A percentile compares a stretch with the other conserved stretches of the same genome.
phyloP scores from a whole-genome alignment of 2,113 vertebrate genomes.

The Leucosticte australis region DNA sequence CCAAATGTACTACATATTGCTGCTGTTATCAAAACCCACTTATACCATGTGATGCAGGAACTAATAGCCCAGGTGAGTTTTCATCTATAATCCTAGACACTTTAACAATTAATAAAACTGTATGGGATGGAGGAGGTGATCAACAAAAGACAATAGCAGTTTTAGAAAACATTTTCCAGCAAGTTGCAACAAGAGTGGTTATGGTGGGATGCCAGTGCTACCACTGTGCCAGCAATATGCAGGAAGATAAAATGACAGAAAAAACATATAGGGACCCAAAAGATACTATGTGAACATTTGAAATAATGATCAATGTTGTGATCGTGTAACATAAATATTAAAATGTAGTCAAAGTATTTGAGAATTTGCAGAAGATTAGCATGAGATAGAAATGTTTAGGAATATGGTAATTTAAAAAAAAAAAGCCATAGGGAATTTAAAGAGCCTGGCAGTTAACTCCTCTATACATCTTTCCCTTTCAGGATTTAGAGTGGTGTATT shows the following conservation, averaged over 20 bases:
- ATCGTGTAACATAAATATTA: accelerated
- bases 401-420: neutral
- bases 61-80: neutral
- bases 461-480: neutral
- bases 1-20: neutral
- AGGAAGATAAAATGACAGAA: neutral
- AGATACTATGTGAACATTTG: neutral
- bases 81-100: neutral
- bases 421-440: neutral
- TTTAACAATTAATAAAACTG: neutral
- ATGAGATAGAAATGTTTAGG: neutral
- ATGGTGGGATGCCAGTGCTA: neutral
- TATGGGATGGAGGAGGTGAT: neutral
- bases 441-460: neutral
- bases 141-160: neutral
- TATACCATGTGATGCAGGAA: neutral
- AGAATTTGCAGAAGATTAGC: neutral
- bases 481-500: neutral
- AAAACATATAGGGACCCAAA: neutral
- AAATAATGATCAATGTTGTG: neutral
- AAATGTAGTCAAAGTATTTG: neutral
- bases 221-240: neutral
- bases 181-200: neutral
- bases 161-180: neutral
- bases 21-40: neutral